Conservation (phyloP, 1,140 invertebrate species). For the Diachasma alloeum region DNA sequence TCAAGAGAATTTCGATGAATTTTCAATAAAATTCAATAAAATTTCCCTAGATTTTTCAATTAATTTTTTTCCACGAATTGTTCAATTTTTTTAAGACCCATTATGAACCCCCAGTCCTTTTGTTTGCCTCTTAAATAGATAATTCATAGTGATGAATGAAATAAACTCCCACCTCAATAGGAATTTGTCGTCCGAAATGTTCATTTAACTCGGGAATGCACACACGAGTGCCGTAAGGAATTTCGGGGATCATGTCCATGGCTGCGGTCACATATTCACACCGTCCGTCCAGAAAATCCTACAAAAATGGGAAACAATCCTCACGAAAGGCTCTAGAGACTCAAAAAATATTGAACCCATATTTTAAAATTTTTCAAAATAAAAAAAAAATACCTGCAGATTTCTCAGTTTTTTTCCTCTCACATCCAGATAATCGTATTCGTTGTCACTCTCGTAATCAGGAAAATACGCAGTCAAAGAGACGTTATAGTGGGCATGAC, state of each 20-base stretch:
- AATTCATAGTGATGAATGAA: too few relatives aligned
- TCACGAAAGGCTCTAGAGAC: background rate
- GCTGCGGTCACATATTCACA: constrained; percentile 62
- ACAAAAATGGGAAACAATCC: constrained; percentile 18
- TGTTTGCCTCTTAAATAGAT: too few relatives aligned
- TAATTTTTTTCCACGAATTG: too few relatives aligned
- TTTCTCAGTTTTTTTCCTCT: constrained; percentile 58
- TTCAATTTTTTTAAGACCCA: too few relatives aligned
- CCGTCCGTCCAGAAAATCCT: constrained; percentile 66
- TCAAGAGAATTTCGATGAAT: too few relatives aligned
- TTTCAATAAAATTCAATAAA: too few relatives aligned
- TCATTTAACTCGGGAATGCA: constrained; percentile 65
- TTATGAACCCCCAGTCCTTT: too few relatives aligned
- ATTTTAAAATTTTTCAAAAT: background rate
- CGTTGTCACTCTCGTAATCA: constrained; percentile 53
- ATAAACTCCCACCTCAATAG: constrained; percentile 42
- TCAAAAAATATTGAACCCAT: too few relatives aligned
- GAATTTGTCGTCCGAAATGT: constrained; percentile 61
- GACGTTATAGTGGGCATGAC: constrained; percentile 52
- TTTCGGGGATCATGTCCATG: constrained; percentile 57
- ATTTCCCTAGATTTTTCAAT: too few relatives aligned
- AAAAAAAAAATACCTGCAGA: constrained; percentile 57
- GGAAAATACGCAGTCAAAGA: constrained; percentile 65
- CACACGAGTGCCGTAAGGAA: constrained; percentile 60
- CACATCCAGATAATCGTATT: constrained; percentile 56